A percentile compares a stretch with the other conserved stretches of the same genome.
phyloP scores from a whole-genome alignment of 2,797 vertebrate species.

The Tragopan temminckii region DNA sequence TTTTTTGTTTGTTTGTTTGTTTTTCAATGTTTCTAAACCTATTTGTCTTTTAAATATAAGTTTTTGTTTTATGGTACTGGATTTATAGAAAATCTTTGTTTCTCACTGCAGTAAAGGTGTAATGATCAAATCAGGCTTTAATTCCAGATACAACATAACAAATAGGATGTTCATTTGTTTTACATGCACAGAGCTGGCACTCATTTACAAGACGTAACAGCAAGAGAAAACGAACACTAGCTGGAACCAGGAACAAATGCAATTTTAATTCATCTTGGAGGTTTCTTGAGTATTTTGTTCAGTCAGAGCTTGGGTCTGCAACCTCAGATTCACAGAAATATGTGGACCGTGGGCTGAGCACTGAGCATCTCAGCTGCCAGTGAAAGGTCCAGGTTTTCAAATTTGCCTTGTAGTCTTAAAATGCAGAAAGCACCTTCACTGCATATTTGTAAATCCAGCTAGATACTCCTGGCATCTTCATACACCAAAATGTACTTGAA shows the following conservation, averaged over 20 bases:
- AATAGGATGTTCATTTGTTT: neutral
- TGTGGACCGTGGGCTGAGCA: neutral
- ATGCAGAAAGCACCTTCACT: neutral
- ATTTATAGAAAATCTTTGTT: neutral
- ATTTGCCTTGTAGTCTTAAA: neutral
- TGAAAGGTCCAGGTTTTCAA: neutral
- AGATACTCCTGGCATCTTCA: neutral
- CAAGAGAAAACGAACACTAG: neutral
- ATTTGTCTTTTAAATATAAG: neutral
- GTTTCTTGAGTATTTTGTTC: neutral
- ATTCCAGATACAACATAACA: neutral
- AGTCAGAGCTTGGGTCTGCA: neutral
- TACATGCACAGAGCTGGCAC: neutral
- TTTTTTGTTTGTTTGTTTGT: too few species aligned
- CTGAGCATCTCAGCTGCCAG: neutral
- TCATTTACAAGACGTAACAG: neutral
- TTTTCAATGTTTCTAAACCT: neutral
- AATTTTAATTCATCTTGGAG: neutral
- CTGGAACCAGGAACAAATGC: neutral
- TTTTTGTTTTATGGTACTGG: neutral
- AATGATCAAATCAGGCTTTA: neutral
- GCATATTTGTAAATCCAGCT: neutral
- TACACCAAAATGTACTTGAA: neutral
- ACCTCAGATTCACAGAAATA: neutral
- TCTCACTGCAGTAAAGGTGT: neutral